Base-by-base conservation (phyloP, 1,140 invertebrate genomes). In the Eueides isabella region DNA sequence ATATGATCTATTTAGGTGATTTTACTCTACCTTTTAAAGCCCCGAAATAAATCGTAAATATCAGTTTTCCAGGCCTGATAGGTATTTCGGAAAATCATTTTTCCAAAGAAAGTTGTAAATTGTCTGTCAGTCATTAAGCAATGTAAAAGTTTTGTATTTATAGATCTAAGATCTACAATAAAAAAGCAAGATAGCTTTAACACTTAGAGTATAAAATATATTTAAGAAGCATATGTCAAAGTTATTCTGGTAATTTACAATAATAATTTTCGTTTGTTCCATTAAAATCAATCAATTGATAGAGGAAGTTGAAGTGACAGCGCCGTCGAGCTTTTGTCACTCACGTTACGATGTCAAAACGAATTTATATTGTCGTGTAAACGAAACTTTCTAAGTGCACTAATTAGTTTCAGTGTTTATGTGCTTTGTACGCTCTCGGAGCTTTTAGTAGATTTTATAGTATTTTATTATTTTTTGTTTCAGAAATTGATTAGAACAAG, bases 251-350 rank as follows among this genome's bases (percentile, higher is more conserved):
- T 19, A 19, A 44, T 9, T 44, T 9, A 19, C 16, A n/a, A n/a
- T n/a, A n/a, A 2, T 44, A 7, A 44, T 38, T 7, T n/a, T 6
- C 0, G 26, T 55, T 3, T 26, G 23, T 55, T 55, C 19, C 19
- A 55, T 55, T 55, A 14, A 26, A 23, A 55, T 55, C 48, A 12
- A 55, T 55, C 48, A 55, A 55, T 55, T 26, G 2, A 23, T 26
- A 23, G 7, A 55, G 48, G 48, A 55, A 55, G 48, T 55, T n/a
- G 11, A 55, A 23, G 9, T 55, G 48, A 55, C 48, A 55, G 2
- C 7, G 41, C n/a, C 23, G 19, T 55, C 26, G 48, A 55, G 48
- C 48, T 55, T 55, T 55, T 55, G 48, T 55, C 48, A 55, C 9
- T 55, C 19, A 55, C 48, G 19, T 55, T 12, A 23, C 48, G 48